Evolutionary conservation across 2,797 vertebrate species (phyloP).

Genomic region (Crocodylus rhombifer): DNA sequence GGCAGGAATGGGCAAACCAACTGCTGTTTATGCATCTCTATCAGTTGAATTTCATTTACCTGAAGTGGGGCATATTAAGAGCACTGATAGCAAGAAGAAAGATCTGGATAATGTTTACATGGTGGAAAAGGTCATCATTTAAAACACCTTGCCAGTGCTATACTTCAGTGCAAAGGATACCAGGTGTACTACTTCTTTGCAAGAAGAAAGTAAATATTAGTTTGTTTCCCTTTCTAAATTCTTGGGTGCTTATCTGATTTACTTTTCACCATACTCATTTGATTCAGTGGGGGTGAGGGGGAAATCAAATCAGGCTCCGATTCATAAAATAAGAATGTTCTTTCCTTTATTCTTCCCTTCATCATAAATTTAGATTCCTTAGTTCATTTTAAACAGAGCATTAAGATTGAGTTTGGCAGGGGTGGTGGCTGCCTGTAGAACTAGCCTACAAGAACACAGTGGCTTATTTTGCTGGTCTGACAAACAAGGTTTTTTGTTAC

Average conservation of each 20-base stretch:
- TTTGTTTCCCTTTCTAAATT: not conserved
- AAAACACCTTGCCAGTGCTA: not conserved
- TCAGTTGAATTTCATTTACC: not conserved
- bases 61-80: rapidly evolving
- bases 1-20: not conserved
- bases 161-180: too few relatives aligned
- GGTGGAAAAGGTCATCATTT: too few relatives aligned
- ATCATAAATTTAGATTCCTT: not conserved
- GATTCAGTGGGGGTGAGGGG: not conserved
- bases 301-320: not conserved
- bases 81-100: not conserved
- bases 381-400: not conserved
- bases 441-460: not conserved
- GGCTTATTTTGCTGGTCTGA: not conserved
- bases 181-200: not conserved
- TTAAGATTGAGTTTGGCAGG: not conserved
- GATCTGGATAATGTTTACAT: not conserved
- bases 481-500: not conserved
- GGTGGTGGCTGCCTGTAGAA: not conserved
- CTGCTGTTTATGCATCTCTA: not conserved
- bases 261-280: not conserved
- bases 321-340: not conserved
- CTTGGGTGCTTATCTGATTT: not conserved
- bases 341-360: not conserved
- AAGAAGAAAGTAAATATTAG: not conserved